phyloP scores from a whole-genome alignment of 2,113 vertebrate genomes.

The Ageneiosus marmoratus region DNA sequence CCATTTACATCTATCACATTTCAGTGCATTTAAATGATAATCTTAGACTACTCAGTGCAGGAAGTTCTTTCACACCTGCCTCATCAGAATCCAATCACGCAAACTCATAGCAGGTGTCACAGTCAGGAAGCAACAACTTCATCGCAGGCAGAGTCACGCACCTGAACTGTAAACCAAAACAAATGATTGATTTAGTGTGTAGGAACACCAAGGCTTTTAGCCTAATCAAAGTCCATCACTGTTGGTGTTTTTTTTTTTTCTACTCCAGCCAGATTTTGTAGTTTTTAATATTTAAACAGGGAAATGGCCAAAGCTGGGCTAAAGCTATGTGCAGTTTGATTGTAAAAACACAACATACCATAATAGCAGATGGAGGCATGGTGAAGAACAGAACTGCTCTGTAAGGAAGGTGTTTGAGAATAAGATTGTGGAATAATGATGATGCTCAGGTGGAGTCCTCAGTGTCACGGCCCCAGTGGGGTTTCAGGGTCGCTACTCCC shows the following conservation, averaged over 20 bases:
- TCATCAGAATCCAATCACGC: background rate
- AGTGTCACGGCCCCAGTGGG: no score
- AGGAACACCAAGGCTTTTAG: background rate
- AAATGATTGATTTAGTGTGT: background rate
- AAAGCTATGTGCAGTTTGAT: no score
- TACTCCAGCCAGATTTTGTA: background rate
- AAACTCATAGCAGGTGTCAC: background rate
- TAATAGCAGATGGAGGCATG: background rate
- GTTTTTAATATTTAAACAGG: background rate
- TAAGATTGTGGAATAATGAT: background rate
- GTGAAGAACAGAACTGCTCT: background rate
- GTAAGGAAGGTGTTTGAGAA: background rate
- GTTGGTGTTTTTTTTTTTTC: background rate
- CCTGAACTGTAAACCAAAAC: background rate
- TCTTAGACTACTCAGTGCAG: background rate
- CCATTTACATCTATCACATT: background rate
- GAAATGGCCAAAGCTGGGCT: background rate
- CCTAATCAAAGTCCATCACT: background rate
- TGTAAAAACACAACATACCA: no score
- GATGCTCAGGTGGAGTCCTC: background rate
- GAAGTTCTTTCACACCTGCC: background rate
- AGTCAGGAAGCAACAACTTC: background rate
- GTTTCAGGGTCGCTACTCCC: no score
- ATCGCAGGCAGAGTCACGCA: background rate
- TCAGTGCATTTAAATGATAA: background rate